Percentiles rank a stretch among this genome's conserved stretches.
Conservation (phyloP, 2,113 vertebrate species). For the Callipepla squamata region DNA sequence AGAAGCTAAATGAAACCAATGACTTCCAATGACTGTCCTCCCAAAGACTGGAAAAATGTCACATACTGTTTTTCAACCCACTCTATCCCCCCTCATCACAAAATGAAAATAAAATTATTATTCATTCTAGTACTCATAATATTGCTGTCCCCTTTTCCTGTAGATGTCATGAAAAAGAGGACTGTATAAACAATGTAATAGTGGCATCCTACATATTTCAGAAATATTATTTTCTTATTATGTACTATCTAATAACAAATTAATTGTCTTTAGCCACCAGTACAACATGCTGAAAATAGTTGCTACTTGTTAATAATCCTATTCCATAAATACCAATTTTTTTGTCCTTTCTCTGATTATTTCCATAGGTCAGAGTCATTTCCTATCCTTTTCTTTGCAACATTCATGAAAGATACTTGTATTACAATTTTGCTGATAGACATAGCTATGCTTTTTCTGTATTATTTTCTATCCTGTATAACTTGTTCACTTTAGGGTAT, state of each 20-base stretch:
- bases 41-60: background rate
- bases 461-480: background rate
- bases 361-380: background rate
- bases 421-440: background rate
- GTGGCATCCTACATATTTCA: fast-evolving
- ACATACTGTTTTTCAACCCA: background rate
- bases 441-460: background rate
- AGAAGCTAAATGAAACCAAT: background rate
- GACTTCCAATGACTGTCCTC: background rate
- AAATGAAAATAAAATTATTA: background rate
- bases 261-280: background rate
- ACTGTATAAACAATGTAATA: background rate
- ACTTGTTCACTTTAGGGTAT: slow-evolving; percentile 14
- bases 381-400: background rate
- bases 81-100: fast-evolving
- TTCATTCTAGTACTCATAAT: fast-evolving
- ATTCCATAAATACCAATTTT: background rate
- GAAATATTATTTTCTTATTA: background rate
- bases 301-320: background rate
- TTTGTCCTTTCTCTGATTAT: background rate
- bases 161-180: background rate
- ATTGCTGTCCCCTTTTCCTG: background rate
- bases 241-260: background rate
- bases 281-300: background rate
- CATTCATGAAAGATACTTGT: background rate